Evolutionary conservation across 1,140 invertebrate species (phyloP).

Genomic region (Sycophila sp.): DNA sequence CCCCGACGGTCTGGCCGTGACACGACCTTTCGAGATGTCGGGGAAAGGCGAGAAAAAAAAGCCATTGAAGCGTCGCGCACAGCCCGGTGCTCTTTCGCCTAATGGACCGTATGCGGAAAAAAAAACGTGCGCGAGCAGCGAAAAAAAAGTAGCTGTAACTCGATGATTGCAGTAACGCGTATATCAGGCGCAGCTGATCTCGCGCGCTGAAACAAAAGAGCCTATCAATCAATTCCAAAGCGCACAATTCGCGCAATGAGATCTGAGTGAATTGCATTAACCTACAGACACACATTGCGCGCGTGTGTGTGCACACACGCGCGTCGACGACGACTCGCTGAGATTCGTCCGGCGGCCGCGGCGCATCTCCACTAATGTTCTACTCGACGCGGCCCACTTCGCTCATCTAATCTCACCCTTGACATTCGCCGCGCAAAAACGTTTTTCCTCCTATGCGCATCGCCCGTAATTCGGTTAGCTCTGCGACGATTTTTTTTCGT

Average conservation of each 20-base stretch:
- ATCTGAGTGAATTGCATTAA: slow-evolving; percentile 63
- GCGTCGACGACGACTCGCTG: neutral
- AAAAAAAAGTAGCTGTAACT: neutral
- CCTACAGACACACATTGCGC: slow-evolving; percentile 64
- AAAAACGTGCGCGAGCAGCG: neutral
- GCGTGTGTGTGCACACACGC: slow-evolving; percentile 21
- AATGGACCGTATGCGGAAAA: neutral
- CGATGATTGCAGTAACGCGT: neutral
- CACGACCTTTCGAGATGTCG: slow-evolving; percentile 23
- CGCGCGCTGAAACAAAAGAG: slow-evolving; percentile 50
- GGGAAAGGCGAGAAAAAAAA: neutral
- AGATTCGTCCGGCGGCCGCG: slow-evolving; percentile 19
- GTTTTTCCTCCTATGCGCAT: too few species aligned
- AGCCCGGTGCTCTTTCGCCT: neutral
- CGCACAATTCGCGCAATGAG: slow-evolving; percentile 61
- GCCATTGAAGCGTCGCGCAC: too few species aligned
- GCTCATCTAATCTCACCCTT: slow-evolving; percentile 5
- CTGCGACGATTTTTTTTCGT: too few species aligned
- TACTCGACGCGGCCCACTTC: slow-evolving; percentile 44
- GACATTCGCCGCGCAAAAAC: slow-evolving; percentile 26
- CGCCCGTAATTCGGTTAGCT: neutral
- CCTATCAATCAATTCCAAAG: slow-evolving; percentile 64
- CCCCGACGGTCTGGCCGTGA: slow-evolving; percentile 32
- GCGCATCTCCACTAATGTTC: too few species aligned
- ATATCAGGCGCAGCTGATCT: neutral